phyloP scores from a whole-genome alignment of 2,113 vertebrate species.

The Caretta caretta region DNA sequence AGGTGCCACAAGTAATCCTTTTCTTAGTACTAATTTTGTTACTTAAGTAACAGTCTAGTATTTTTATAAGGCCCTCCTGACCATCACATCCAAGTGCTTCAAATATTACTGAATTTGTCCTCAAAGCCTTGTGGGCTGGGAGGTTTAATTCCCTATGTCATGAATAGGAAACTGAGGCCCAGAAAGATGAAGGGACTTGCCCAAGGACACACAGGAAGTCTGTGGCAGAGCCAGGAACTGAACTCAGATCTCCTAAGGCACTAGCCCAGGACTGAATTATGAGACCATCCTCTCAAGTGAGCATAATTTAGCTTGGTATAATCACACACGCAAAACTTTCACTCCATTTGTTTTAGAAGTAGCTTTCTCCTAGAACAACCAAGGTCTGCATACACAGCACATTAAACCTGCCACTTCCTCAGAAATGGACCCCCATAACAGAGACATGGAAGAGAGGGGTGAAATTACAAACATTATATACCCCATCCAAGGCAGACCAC shows the following conservation, averaged over 20 bases:
- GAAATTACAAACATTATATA: not conserved
- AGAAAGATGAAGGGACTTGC: not conserved
- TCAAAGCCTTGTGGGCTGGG: not conserved
- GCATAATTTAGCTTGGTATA: not conserved
- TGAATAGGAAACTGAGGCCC: not conserved
- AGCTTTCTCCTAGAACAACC: not conserved
- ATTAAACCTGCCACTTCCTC: not conserved
- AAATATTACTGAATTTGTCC: not conserved
- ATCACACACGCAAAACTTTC: not conserved
- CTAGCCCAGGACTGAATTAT: not conserved
- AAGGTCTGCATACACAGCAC: not conserved
- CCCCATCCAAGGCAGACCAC: not conserved
- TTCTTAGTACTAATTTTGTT: no score
- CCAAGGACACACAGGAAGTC: not conserved
- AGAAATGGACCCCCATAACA: not conserved
- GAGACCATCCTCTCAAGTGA: not conserved
- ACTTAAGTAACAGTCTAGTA: not conserved
- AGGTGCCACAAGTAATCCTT: no score
- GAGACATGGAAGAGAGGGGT: not conserved
- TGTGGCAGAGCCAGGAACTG: not conserved
- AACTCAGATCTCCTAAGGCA: not conserved
- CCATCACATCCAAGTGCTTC: not conserved
- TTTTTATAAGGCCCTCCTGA: not conserved
- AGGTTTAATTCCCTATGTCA: not conserved
- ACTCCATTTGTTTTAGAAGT: not conserved